phyloP scores from a whole-genome alignment of 2,113 vertebrate genomes.

The Sander lucioperca region DNA sequence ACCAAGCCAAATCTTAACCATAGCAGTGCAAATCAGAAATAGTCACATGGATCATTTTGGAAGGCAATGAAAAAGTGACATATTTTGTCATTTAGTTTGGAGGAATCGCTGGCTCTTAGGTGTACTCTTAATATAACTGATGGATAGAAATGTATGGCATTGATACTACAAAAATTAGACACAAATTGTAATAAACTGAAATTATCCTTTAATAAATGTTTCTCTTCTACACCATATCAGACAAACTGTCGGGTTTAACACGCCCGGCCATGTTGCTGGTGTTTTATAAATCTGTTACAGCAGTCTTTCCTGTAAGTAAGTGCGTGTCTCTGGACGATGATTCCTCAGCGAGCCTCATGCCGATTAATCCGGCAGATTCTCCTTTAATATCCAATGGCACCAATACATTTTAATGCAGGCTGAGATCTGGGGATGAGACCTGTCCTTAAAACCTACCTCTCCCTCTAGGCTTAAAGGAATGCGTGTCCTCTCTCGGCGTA shows the following conservation, averaged over 20 bases:
- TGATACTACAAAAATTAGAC: neutral
- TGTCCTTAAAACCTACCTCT: slow-evolving; percentile 70
- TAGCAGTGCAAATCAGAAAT: neutral
- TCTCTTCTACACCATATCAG: neutral
- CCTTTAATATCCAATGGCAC: slow-evolving; percentile 70
- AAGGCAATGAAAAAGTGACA: neutral
- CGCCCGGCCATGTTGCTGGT: neutral
- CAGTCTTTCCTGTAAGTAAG: slow-evolving; percentile 51
- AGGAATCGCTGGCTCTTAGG: neutral
- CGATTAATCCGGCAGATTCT: slow-evolving; percentile 71
- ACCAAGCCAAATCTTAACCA: neutral
- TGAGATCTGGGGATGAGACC: slow-evolving; percentile 72
- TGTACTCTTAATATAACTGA: neutral
- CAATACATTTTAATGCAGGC: slow-evolving; percentile 76
- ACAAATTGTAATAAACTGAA: neutral
- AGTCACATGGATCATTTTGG: neutral
- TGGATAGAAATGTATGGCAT: neutral
- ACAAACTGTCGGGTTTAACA: neutral
- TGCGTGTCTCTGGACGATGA: slow-evolving; percentile 41
- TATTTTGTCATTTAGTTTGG: neutral
- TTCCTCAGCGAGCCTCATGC: slow-evolving; percentile 42
- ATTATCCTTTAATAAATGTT: neutral
- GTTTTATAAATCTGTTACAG: slow-evolving; percentile 25
- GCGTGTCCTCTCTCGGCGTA: slow-evolving; percentile 72
- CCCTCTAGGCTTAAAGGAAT: slow-evolving; percentile 69